Evolutionary conservation across 1,140 invertebrate genomes (phyloP).

Genomic region (Panulirus ornatus): DNA sequence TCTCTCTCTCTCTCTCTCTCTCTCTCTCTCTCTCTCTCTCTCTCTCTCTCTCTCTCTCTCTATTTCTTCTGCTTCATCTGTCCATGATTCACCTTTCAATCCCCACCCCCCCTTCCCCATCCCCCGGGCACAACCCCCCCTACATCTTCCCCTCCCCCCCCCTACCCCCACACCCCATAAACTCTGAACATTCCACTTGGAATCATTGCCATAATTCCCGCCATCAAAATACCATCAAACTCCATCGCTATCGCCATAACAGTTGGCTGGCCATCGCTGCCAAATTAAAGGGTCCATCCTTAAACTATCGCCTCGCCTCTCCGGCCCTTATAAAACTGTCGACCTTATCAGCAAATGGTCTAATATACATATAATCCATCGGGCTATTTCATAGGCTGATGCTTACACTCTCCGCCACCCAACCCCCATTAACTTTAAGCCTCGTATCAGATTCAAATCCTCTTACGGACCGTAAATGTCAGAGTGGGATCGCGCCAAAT

Average conservation of each 20-base stretch:
- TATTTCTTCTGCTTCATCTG: no score
- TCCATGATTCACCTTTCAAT: no score
- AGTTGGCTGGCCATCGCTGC: not conserved
- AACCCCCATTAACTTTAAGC: not conserved
- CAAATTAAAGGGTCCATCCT: slow-evolving; percentile 5
- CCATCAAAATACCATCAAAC: not conserved
- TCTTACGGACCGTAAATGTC: slow-evolving; percentile 20
- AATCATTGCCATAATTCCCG: not conserved
- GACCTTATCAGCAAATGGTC: slow-evolving; percentile 18
- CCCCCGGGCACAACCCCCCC: not conserved
- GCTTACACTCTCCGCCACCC: slow-evolving; percentile 14
- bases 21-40: no score
- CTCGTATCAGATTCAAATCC: slow-evolving; percentile 18
- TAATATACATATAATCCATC: slow-evolving; percentile 40
- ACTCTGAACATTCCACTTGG: not conserved
- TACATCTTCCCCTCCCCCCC: not conserved
- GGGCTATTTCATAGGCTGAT: slow-evolving; percentile 13
- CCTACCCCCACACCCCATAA: not conserved
- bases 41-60: no score
- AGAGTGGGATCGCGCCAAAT: slow-evolving; percentile 28
- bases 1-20: no score
- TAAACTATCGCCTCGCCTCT: not conserved
- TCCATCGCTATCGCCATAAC: not conserved
- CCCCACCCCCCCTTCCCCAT: no score
- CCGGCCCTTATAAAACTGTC: slow-evolving; percentile 29